Evolutionary conservation across 1,140 invertebrate species (phyloP).

Genomic region (Anoplophora glabripennis): DNA sequence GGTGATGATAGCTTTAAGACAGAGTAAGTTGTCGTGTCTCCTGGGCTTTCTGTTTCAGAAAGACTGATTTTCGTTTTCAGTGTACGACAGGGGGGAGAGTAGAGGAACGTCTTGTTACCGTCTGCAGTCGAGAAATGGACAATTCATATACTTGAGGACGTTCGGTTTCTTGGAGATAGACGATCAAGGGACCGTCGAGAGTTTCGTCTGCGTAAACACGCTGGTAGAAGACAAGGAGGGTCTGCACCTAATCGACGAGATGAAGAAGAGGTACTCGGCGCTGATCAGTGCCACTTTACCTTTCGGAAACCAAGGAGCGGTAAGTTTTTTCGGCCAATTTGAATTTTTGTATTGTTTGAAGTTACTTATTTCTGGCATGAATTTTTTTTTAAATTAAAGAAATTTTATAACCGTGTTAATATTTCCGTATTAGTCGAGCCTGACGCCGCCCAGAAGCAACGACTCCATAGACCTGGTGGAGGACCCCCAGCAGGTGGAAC

Average conservation of each 20-base stretch:
- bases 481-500: constrained; percentile 63
- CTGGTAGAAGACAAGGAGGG: constrained; percentile 72
- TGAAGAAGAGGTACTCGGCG: constrained; percentile 69
- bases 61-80: constrained; percentile 53
- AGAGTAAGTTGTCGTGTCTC: constrained; percentile 64
- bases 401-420: background rate
- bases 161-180: constrained; percentile 76
- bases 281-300: constrained; percentile 40
- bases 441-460: constrained; percentile 8
- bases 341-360: too few relatives aligned
- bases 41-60: too few relatives aligned
- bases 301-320: background rate
- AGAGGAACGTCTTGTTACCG: constrained; percentile 79
- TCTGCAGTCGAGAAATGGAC: constrained; percentile 70
- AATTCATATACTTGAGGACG: constrained; percentile 77
- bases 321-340: background rate
- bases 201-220: constrained; percentile 82
- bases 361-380: too few relatives aligned
- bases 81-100: constrained; percentile 74
- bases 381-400: constrained; percentile 3
- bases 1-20: constrained; percentile 76
- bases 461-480: constrained; percentile 51
- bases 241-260: constrained; percentile 61
- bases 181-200: constrained; percentile 67
- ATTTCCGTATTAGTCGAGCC: constrained; percentile 7